Evolutionary conservation across 2,888 invertebrate genomes (phyloP).

Genomic region (Caenorhabditis virilis): DNA sequence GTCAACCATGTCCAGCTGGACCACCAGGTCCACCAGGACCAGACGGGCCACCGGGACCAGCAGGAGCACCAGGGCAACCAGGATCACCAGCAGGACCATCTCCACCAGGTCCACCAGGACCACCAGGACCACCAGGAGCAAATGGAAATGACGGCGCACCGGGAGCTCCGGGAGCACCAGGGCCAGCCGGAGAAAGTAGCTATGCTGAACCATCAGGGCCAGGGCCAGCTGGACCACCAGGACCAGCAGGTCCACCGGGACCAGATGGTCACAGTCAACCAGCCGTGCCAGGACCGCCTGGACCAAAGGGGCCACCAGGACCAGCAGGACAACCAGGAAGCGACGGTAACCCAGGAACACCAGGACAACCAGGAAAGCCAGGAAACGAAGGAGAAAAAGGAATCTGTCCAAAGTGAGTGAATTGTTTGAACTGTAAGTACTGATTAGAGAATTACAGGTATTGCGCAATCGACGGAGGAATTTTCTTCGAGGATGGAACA

Average conservation of each 20-base stretch:
- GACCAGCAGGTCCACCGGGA: slow-evolving; percentile 54
- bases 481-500: slow-evolving; percentile 51
- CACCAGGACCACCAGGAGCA: slow-evolving; percentile 19
- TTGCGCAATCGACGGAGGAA: slow-evolving; percentile 47
- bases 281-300: slow-evolving; percentile 25
- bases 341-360: slow-evolving; percentile 27
- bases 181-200: slow-evolving; percentile 30
- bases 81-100: slow-evolving; percentile 51
- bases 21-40: slow-evolving; percentile 42
- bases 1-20: slow-evolving; percentile 21
- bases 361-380: slow-evolving; percentile 39
- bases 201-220: slow-evolving; percentile 25
- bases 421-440: too few relatives aligned
- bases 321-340: slow-evolving; percentile 30
- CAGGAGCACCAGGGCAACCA: slow-evolving; percentile 32
- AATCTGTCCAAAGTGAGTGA: slow-evolving; percentile 48
- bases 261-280: slow-evolving; percentile 10
- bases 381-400: slow-evolving; percentile 41
- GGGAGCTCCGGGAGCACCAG: slow-evolving; percentile 38
- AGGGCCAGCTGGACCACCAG: slow-evolving; percentile 31
- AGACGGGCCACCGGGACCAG: slow-evolving; percentile 37
- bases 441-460: slow-evolving; percentile 19
- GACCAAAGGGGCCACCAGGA: slow-evolving; percentile 39
- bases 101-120: slow-evolving; percentile 8
- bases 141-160: slow-evolving; percentile 30